Conservation (phyloP, 2,113 vertebrate genomes). For the Onychorhynchus coronatus region DNA sequence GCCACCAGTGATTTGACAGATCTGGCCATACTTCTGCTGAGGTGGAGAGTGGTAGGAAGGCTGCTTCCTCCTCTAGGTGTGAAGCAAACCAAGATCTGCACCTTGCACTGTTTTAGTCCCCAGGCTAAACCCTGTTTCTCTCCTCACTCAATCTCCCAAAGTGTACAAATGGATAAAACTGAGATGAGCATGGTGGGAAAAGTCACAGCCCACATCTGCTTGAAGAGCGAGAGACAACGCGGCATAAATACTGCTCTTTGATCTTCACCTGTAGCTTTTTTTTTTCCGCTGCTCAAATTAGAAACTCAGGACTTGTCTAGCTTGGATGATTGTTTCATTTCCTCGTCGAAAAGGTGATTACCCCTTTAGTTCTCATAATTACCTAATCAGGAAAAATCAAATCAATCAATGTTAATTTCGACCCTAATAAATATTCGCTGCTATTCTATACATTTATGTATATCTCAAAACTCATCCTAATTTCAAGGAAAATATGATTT, state of each 20-base stretch:
- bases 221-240: neutral
- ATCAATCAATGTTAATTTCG: conserved; percentile 65
- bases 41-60: neutral
- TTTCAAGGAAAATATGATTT: conserved; percentile 22
- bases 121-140: neutral
- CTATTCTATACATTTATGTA: conserved; percentile 57
- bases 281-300: neutral
- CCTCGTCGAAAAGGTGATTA: conserved; percentile 54
- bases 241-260: neutral
- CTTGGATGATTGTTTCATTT: conserved; percentile 54
- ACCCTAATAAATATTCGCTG: conserved; percentile 62
- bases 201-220: neutral
- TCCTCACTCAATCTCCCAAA: neutral
- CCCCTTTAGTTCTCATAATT: conserved; percentile 62
- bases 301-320: conserved; percentile 51
- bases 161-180: neutral
- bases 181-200: neutral
- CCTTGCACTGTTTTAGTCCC: neutral
- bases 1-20: neutral
- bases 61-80: neutral
- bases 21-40: neutral
- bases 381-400: conserved; percentile 69
- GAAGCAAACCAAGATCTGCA: neutral
- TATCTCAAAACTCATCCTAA: conserved; percentile 14
- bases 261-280: neutral